Evolutionary conservation across 2,113 vertebrate genomes (phyloP), one percentile per base, ranked within the genome.

Genomic region (Leptocoma aspasia): DNA sequence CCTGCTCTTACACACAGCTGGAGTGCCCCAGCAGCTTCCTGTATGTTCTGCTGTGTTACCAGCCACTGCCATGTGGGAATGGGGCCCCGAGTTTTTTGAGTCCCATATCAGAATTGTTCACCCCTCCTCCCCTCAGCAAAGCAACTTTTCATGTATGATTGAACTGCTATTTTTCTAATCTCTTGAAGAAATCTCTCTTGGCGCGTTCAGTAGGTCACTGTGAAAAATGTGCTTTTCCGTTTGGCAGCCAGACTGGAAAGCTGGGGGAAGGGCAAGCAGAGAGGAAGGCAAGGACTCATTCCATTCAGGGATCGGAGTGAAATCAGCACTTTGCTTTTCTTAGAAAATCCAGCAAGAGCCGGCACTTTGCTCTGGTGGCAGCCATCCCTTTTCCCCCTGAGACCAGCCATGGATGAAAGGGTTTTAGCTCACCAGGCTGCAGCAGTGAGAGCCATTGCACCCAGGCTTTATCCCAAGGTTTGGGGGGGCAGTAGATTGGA

Each of bases 221-320:
- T 83, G 94, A 92, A 72, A 92, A 91, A 95, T 82, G 89, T 70
- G 71, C 56, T 92, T 83, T 93, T 86, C 91, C 4, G 0, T 88
- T 89, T 86, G 89, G 80, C 92, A 84, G 80, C 59, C 50, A 31
- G 52, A 5, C 50, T 35, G 88, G 79, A 65, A 65, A 83, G 64
- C 82, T 90, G 89, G 71, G 82, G 92, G 79, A 82, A 73, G 57
- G 85, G 76, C 50, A 39, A 45, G 71, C 31, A 18, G 41, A 49
- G 65, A 31, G 81, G 64, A 65, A 81, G 35, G 35, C 37, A 49
- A 72, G 31, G 35, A 31, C 31, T 83, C n/a, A 1, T n/a, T 60
- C 7, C 11, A 2, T 15, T 75, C 15, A 1, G 81, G 52, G 42
- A 33, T 49, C 0, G 0, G 56, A 56, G 31, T 24, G 50, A 76